Conservation (phyloP, 2,113 vertebrate species). For the Pao palembangensis region DNA sequence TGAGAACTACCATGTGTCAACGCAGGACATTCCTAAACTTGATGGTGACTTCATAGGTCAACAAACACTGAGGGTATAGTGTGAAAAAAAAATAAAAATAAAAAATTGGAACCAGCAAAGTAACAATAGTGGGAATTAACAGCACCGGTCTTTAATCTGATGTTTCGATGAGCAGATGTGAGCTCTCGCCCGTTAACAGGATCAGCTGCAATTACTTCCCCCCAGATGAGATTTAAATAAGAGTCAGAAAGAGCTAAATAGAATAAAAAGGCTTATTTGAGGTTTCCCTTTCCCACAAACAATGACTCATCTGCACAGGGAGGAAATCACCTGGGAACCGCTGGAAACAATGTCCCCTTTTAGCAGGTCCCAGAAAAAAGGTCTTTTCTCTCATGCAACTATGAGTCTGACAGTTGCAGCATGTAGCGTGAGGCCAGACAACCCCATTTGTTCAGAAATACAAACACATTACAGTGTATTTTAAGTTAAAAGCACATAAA, state of each 20-base stretch:
- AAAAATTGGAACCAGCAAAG: background rate
- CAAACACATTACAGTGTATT: too few relatives aligned
- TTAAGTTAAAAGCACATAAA: too few relatives aligned
- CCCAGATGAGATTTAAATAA: slow-evolving; percentile 9
- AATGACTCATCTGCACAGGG: slow-evolving; percentile 5
- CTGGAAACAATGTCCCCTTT: background rate
- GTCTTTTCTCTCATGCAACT: too few relatives aligned
- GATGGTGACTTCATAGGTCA: slow-evolving; percentile 14
- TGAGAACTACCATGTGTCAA: slow-evolving; percentile 4
- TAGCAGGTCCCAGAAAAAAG: background rate
- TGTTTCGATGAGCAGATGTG: slow-evolving; percentile 2
- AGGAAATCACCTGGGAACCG: background rate
- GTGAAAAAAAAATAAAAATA: background rate
- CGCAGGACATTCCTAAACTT: background rate
- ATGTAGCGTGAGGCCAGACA: too few relatives aligned
- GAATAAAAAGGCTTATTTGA: background rate
- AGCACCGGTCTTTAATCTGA: background rate
- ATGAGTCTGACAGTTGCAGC: too few relatives aligned
- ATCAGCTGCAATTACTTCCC: slow-evolving; percentile 16
- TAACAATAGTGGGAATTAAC: slow-evolving; percentile 6
- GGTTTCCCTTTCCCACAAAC: slow-evolving; percentile 3
- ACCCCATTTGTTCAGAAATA: too few relatives aligned
- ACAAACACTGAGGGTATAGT: slow-evolving; percentile 1
- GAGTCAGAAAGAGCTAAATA: slow-evolving; percentile 3
- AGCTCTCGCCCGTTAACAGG: slow-evolving; percentile 1